A percentile compares a stretch with the other conserved stretches of the same genome.
phyloP scores from a whole-genome alignment of 2,888 invertebrate genomes.

The Idaea aversata region DNA sequence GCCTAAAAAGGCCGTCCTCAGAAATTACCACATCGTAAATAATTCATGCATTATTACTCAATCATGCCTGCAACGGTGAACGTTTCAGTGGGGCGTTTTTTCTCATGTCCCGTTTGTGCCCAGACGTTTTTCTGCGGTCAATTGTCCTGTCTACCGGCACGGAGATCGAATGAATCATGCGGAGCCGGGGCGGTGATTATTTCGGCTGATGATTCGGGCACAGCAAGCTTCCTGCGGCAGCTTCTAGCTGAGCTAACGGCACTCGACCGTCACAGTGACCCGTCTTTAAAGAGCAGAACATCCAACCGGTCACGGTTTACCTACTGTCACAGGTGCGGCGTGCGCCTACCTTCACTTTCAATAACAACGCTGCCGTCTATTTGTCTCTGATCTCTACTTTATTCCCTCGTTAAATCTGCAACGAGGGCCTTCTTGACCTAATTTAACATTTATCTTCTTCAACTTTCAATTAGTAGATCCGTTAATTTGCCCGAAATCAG shows the following conservation, averaged over 20 bases:
- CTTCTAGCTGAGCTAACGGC: conserved; percentile 57
- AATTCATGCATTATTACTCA: conserved; percentile 77
- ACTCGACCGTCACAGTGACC: conserved; percentile 62
- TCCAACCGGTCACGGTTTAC: conserved; percentile 56
- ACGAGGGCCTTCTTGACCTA: neutral
- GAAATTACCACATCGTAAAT: conserved; percentile 75
- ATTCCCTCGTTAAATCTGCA: neutral
- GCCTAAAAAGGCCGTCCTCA: conserved; percentile 59
- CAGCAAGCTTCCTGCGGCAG: conserved; percentile 30
- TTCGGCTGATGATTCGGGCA: conserved; percentile 32
- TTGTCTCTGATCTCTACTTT: conserved; percentile 36
- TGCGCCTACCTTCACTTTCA: conserved; percentile 71
- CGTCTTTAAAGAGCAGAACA: conserved; percentile 55
- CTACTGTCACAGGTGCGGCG: conserved; percentile 63
- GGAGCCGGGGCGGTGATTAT: conserved; percentile 20
- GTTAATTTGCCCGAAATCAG: neutral
- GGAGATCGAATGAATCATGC: conserved; percentile 33
- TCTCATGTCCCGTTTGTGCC: conserved; percentile 43
- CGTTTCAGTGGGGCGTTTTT: conserved; percentile 56
- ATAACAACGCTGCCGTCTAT: conserved; percentile 55
- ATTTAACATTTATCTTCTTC: neutral
- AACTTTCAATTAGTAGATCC: neutral
- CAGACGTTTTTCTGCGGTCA: conserved; percentile 50
- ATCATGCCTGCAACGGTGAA: conserved; percentile 68
- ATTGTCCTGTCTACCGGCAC: conserved; percentile 59